Base-by-base conservation (phyloP, 2,113 vertebrate genomes). In the Nesoenas mayeri region DNA sequence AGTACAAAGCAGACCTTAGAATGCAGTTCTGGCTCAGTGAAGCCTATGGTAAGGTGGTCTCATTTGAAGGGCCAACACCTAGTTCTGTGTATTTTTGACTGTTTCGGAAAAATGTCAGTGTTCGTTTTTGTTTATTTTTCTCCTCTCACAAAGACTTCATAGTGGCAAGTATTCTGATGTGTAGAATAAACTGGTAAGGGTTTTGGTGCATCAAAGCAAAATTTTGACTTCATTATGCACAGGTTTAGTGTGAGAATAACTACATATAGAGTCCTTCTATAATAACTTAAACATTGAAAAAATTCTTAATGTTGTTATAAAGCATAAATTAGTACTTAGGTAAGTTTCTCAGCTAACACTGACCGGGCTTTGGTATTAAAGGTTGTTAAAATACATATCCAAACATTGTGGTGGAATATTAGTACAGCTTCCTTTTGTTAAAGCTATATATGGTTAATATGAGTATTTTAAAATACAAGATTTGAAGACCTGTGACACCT, bases 301-400 rank as follows among this genome's bases (percentile, higher is more conserved):
- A 62, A 22, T 31, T 11, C 24, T 57, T 69, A 65, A 15, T 81
- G 9, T 34, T 70, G n/a, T 14, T 18, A 12, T 38, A 48, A 92
- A 50, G 9, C 6, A 38, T 58, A 42, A 69, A 34, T 60, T 51
- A 51, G 24, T 71, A 56, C 22, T 66, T 75, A n/a, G n/a, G n/a
- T n/a, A n/a, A n/a, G n/a, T n/a, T n/a, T n/a, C n/a, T n/a, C n/a
- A 34, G 0, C 0, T 57, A 64, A 34, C 15, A 29, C 2, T 51
- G 38, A 8, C 12, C 0, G 0, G 60, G 6, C 15, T 70, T 69
- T 29, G 71, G 12, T 74, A 64, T 29, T 73, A 32, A 80, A 38
- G 12, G 4, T 2, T 44, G 11, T 14, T 79, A 48, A 71, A 92
- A 80, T 70, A 10, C 2, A 6, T 11, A 15, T n/a, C 28, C 18